Conservation (phyloP, 2,797 vertebrate species). For the Cuculus canorus region DNA sequence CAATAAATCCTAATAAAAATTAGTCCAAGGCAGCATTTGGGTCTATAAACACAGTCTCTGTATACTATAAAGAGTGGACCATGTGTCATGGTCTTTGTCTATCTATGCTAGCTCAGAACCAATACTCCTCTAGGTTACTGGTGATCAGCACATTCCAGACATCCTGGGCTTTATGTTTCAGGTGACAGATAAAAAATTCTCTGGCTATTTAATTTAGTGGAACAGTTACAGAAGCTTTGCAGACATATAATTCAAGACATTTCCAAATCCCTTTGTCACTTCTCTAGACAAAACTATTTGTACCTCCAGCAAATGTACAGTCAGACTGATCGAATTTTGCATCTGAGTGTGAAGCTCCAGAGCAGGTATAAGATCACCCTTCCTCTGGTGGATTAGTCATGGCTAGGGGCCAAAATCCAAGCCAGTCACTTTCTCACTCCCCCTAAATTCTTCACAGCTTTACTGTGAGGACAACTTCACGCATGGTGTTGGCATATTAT, state of each 20-base stretch:
- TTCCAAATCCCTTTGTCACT: neutral
- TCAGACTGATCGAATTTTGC: neutral
- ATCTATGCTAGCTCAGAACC: accelerated
- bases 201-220: neutral
- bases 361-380: neutral
- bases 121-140: neutral
- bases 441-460: neutral
- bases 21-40: neutral
- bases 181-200: neutral
- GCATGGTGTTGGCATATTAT: neutral
- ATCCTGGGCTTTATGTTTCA: neutral
- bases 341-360: neutral
- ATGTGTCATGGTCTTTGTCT: neutral
- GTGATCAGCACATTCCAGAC: neutral
- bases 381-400: neutral
- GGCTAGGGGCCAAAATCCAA: neutral
- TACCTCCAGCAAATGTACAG: neutral
- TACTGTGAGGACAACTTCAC: neutral
- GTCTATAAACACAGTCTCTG: neutral
- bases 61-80: neutral
- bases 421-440: neutral
- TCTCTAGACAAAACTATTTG: neutral
- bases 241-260: neutral
- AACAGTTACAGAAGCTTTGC: neutral
- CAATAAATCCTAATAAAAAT: neutral